Evolutionary conservation across 2,888 invertebrate genomes (phyloP).

Genomic region (Sipunculus nudus): DNA sequence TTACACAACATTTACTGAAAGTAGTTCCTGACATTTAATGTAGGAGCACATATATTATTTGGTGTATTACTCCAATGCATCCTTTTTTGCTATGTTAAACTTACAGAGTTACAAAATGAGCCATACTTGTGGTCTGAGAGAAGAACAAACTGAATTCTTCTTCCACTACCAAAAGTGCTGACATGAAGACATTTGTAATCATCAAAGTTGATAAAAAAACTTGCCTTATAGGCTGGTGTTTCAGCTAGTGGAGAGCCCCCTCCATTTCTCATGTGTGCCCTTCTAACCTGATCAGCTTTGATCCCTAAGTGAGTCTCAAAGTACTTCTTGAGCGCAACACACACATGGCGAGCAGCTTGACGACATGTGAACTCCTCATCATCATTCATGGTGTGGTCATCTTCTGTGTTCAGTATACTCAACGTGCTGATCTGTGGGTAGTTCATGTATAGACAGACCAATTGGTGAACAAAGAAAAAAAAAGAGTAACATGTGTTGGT

Average conservation of each 20-base stretch:
- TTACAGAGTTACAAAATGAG: no score
- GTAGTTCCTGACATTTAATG: no score
- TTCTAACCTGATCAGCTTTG: constrained; percentile 77
- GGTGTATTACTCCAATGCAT: no score
- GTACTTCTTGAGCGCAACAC: constrained; percentile 87
- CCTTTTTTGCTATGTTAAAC: no score
- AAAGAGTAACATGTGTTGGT: constrained; percentile 20
- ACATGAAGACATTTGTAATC: no score
- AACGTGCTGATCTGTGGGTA: constrained; percentile 84
- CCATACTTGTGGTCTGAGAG: no score
- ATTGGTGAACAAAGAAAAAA: background rate
- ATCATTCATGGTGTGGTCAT: constrained; percentile 73
- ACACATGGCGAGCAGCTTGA: constrained; percentile 90
- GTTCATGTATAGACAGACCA: no score
- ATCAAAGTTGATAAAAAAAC: no score
- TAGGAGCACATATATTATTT: no score
- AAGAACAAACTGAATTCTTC: no score
- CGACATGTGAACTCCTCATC: constrained; percentile 90
- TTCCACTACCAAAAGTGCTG: no score
- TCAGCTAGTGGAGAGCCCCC: constrained; percentile 69
- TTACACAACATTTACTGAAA: no score
- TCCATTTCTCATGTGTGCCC: constrained; percentile 59
- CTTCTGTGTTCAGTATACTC: constrained; percentile 82
- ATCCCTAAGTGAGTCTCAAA: constrained; percentile 88
- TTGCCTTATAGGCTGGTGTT: constrained; percentile 69